Conservation (phyloP, 2,113 vertebrate genomes). For the Myotis brandtii region DNA sequence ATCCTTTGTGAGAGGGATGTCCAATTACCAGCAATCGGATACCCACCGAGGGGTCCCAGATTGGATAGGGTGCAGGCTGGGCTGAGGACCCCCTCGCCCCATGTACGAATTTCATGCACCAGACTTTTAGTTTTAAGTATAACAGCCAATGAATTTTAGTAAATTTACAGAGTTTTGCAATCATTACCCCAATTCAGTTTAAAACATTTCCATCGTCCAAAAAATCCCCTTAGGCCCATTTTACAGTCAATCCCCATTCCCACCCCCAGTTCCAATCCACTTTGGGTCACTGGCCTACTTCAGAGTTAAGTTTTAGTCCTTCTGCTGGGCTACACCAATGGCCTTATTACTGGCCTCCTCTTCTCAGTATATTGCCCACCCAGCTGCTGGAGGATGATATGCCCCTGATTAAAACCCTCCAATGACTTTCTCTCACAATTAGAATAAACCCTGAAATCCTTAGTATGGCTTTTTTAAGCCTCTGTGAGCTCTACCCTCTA, state of each 20-base stretch:
- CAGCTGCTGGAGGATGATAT: background rate
- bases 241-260: background rate
- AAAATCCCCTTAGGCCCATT: background rate
- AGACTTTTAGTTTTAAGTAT: background rate
- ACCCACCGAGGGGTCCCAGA: too few relatives aligned
- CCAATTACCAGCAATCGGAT: too few relatives aligned
- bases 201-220: background rate
- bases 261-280: background rate
- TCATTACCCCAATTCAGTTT: background rate
- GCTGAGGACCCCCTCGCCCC: too few relatives aligned
- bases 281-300: background rate
- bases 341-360: background rate
- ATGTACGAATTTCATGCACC: too few relatives aligned
- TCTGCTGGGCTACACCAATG: background rate
- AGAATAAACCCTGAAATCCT: background rate
- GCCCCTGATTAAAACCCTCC: background rate
- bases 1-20: too few relatives aligned
- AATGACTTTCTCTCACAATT: background rate
- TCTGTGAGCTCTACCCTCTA: background rate
- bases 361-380: background rate
- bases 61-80: too few relatives aligned
- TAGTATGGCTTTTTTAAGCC: background rate
- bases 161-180: background rate
- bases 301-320: background rate
- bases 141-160: background rate